Evolutionary conservation across 1,140 invertebrate species (phyloP).

Genomic region (Bacillus rossius): DNA sequence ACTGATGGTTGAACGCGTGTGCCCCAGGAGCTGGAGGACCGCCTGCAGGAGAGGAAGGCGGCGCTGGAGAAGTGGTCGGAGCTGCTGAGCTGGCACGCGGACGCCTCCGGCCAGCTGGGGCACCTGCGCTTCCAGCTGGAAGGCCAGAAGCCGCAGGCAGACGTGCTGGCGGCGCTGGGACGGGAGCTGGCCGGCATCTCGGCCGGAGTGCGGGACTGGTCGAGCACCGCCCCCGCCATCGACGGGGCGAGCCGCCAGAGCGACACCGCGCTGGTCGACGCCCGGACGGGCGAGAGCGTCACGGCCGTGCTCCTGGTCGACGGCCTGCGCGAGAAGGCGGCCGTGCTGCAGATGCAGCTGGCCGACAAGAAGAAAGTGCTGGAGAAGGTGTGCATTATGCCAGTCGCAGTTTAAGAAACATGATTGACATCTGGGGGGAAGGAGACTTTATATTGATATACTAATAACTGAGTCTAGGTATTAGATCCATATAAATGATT

Average conservation of each 20-base stretch:
- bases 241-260: slow-evolving; percentile 56
- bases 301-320: slow-evolving; percentile 61
- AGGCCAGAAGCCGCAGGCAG: slow-evolving; percentile 57
- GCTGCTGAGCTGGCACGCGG: slow-evolving; percentile 72
- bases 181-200: slow-evolving; percentile 52
- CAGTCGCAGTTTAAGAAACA: no score
- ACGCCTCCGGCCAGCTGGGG: slow-evolving; percentile 71
- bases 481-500: no score
- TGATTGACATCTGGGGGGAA: no score
- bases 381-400: slow-evolving; percentile 47
- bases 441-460: no score
- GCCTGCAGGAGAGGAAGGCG: slow-evolving; percentile 65
- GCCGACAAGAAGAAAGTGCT: slow-evolving; percentile 57
- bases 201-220: slow-evolving; percentile 61
- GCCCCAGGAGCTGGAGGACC: slow-evolving; percentile 62
- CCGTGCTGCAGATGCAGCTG: slow-evolving; percentile 56
- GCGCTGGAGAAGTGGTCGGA: slow-evolving; percentile 79
- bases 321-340: slow-evolving; percentile 62
- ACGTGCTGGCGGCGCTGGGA: slow-evolving; percentile 41
- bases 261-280: slow-evolving; percentile 55
- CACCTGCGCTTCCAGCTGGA: slow-evolving; percentile 76
- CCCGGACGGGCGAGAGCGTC: slow-evolving; percentile 56
- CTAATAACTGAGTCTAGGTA: no score
- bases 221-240: slow-evolving; percentile 56
- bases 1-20: no score